Conservation (phyloP, 2,797 vertebrate species). For the Gadopsis marmoratus region DNA sequence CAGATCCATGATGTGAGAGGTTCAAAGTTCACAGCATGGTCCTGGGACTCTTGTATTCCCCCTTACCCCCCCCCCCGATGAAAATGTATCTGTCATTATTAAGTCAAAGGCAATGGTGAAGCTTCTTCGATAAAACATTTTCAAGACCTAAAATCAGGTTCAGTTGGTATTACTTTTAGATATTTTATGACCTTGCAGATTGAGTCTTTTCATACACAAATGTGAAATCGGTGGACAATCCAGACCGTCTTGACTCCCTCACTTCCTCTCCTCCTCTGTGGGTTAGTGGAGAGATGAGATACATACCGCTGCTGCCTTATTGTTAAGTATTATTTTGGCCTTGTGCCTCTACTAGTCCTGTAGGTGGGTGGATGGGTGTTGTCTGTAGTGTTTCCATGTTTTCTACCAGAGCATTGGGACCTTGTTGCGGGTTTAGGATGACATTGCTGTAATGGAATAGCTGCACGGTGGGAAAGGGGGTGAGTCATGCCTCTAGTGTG, state of each 20-base stretch:
- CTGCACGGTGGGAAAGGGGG: slow-evolving; percentile 39
- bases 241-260: neutral
- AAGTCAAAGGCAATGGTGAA: neutral
- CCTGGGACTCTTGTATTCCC: neutral
- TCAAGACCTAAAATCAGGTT: neutral
- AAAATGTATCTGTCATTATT: neutral
- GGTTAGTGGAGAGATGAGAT: slow-evolving; percentile 13
- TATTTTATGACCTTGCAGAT: neutral
- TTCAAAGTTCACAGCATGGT: slow-evolving; percentile 34
- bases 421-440: slow-evolving; percentile 54
- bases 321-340: slow-evolving; percentile 39
- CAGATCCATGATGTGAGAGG: slow-evolving; percentile 22
- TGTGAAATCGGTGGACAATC: slow-evolving; percentile 9
- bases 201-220: neutral
- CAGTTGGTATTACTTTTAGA: slow-evolving; percentile 1
- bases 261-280: neutral
- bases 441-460: slow-evolving; percentile 55
- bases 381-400: slow-evolving; percentile 53
- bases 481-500: slow-evolving; percentile 54
- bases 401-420: slow-evolving; percentile 52
- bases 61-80: neutral
- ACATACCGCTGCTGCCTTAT: slow-evolving; percentile 16
- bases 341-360: slow-evolving; percentile 26
- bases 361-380: slow-evolving; percentile 51
- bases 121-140: neutral